Evolutionary conservation across 1,140 invertebrate species (phyloP).

Genomic region (Papilio glaucus): DNA sequence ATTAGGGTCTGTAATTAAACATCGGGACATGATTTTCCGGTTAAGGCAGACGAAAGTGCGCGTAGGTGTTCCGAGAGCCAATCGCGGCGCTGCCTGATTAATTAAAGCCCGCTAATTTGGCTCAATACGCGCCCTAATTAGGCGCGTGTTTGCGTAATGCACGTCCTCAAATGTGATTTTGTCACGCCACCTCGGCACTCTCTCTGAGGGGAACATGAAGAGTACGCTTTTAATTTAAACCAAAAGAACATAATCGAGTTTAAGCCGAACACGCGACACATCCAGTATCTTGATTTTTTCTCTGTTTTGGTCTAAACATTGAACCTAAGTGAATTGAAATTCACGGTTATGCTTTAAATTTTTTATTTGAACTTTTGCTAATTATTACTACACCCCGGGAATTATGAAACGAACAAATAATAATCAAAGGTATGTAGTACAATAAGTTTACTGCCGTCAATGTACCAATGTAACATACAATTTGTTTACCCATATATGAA

Average conservation of each 20-base stretch:
- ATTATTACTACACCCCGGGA: no score
- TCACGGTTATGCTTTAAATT: no score
- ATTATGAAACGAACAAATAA: no score
- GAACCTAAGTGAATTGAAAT: background rate
- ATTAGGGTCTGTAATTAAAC: conserved; percentile 73
- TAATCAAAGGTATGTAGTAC: no score
- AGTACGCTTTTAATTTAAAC: conserved; percentile 2
- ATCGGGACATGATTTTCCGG: conserved; percentile 70
- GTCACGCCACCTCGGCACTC: conserved; percentile 33
- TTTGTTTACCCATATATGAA: no score
- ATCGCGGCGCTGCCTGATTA: conserved; percentile 59
- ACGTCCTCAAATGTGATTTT: conserved; percentile 27
- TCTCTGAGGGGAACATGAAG: background rate
- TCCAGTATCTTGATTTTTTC: background rate
- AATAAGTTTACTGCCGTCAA: no score
- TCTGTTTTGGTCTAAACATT: background rate
- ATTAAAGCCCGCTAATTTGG: conserved; percentile 62
- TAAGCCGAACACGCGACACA: background rate
- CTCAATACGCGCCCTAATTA: conserved; percentile 53
- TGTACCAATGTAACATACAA: no score
- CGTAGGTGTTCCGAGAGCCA: conserved; percentile 53
- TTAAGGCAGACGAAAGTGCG: conserved; percentile 66
- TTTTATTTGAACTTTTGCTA: no score
- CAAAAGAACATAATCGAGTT: background rate
- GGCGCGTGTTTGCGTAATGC: conserved; percentile 40